Evolutionary conservation across 2,113 vertebrate genomes (phyloP), one percentile per base, ranked within the genome.

Genomic region (Phoenicopterus ruber): DNA sequence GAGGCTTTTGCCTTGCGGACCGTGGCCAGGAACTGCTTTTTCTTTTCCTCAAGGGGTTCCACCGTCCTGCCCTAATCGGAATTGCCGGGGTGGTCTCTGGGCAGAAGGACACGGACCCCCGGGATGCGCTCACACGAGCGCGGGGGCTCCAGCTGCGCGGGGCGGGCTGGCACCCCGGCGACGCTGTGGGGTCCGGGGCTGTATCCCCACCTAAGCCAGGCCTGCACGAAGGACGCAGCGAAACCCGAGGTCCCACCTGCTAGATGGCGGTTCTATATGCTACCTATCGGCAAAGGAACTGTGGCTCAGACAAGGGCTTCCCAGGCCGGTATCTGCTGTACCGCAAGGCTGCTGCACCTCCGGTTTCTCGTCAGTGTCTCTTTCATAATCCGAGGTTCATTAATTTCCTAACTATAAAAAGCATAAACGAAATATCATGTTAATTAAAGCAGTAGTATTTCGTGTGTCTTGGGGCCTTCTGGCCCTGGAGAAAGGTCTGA

Each of bases 211-310:
- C 67, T 6, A 3, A 20, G 50, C 66, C 25, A 6, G 17, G 59
- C 5, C 16, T 17, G 59, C 13, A 36, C 11, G 59, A 29, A 36
- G 24, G 14, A 29, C n/a, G 16, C 72, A 28, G 44, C 76, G 38
- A 52, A 66, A 2, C 9, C 44, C 17, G 0, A 24, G 4, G 66
- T 58, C 31, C 26, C 6, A 8, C 38, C 55, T 40, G 34, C 5
- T 10, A 9, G 11, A 9, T 59, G 10, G 4, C 16, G 9, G 36
- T 31, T 12, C 13, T 6, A 3, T 9, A 1, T 3, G 10, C 6
- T 32, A 6, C 4, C 5, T 38, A 7, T 29, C 5, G 24, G 21
- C 34, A 28, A 38, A 34, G 38, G 58, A 18, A 10, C 47, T 3
- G 8, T 3, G 70, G 49, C 61, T n/a, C 46, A 8, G 70, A 14